A percentile compares a stretch with the other conserved stretches of the same genome.
Conservation (phyloP, 1,140 invertebrate species). For the Copidosoma floridanum region DNA sequence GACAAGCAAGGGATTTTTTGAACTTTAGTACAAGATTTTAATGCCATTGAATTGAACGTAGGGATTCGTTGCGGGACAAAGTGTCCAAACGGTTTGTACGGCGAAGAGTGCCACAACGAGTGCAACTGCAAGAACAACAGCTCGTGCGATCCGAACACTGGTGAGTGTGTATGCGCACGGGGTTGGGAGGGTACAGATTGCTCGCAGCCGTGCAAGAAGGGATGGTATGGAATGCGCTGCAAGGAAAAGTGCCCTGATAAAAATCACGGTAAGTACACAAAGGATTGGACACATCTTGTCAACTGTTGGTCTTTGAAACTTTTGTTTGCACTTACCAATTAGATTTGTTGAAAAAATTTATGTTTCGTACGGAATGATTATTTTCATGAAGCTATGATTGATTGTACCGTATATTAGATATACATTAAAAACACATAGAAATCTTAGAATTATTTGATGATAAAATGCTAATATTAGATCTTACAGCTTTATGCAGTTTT, state of each 20-base stretch:
- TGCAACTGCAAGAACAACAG: slow-evolving; percentile 85
- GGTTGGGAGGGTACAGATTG: slow-evolving; percentile 83
- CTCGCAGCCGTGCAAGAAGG: slow-evolving; percentile 68
- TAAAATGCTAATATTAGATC: too few species aligned
- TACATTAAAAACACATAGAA: too few species aligned
- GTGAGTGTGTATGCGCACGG: slow-evolving; percentile 78
- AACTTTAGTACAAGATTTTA: not conserved
- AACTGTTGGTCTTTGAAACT: too few species aligned
- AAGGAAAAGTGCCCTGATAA: slow-evolving; percentile 73
- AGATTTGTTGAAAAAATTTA: too few species aligned
- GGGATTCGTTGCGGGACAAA: slow-evolving; percentile 73
- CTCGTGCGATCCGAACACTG: slow-evolving; percentile 79
- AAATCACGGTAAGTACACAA: slow-evolving; percentile 57
- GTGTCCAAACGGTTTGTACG: slow-evolving; percentile 78
- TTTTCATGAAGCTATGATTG: not conserved
- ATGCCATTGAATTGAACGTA: slow-evolving; percentile 28
- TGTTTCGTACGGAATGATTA: not conserved
- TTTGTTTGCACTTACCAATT: too few species aligned
- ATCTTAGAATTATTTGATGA: too few species aligned
- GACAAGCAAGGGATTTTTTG: too few species aligned
- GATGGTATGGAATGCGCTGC: slow-evolving; percentile 80
- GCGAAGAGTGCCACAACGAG: slow-evolving; percentile 70
- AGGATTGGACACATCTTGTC: too few species aligned
- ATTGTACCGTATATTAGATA: not conserved
- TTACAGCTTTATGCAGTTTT: too few species aligned